Percentiles rank a stretch among this genome's conserved stretches.
phyloP scores from a whole-genome alignment of 2,113 vertebrate genomes.

The Syngnathus typhle region DNA sequence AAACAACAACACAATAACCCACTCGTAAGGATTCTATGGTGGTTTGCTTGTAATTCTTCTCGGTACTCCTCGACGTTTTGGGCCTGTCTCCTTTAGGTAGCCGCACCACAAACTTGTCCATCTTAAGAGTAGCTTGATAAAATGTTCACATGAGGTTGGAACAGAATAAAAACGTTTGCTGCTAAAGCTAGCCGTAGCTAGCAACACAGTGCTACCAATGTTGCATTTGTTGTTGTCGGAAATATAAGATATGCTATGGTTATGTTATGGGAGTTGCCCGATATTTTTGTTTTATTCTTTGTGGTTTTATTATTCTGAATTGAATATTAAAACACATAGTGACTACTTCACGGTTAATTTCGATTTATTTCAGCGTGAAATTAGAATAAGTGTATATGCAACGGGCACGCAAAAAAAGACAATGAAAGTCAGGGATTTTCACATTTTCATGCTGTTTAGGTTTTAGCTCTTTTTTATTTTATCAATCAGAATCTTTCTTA shows the following conservation, averaged over 20 bases:
- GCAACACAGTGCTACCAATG: neutral
- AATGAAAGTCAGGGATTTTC: neutral
- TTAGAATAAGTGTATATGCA: neutral
- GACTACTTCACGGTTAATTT: neutral
- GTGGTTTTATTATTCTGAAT: neutral
- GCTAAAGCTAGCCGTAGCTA: neutral
- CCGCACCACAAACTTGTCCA: constrained; percentile 86
- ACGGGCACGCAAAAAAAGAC: too few relatives aligned
- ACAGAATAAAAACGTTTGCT: neutral
- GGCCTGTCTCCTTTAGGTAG: constrained; percentile 58
- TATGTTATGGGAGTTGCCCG: neutral
- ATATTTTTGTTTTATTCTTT: neutral
- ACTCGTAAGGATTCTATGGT: constrained; percentile 90
- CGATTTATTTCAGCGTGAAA: neutral
- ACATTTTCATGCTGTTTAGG: neutral
- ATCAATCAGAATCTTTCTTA: neutral
- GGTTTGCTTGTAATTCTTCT: constrained; percentile 78
- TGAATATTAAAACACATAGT: neutral
- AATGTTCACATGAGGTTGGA: neutral
- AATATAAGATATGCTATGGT: neutral
- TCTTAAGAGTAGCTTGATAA: constrained; percentile 31
- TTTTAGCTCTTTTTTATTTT: neutral
- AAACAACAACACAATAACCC: constrained; percentile 27
- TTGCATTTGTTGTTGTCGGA: neutral
- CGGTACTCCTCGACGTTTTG: constrained; percentile 44